phyloP scores from a whole-genome alignment of 2,113 vertebrate species.

The Corapipo altera region DNA sequence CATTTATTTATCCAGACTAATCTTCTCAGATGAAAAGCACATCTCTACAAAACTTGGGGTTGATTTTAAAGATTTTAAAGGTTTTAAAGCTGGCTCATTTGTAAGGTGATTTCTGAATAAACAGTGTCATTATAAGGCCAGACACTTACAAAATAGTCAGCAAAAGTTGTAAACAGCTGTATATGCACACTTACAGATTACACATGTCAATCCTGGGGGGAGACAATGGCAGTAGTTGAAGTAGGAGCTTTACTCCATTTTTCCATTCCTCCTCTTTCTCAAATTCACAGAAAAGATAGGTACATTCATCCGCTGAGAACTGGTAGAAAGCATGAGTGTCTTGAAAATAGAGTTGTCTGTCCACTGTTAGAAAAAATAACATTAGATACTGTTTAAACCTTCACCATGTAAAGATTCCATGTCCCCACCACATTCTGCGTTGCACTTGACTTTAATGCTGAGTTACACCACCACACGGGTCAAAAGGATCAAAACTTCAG shows the following conservation, averaged over 20 bases:
- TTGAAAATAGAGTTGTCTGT: conserved; percentile 90
- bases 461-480: not conserved
- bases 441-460: not conserved
- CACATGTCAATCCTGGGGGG: conserved; percentile 82
- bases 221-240: conserved; percentile 87
- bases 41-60: not conserved
- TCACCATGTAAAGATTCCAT: not conserved
- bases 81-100: not conserved
- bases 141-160: not conserved
- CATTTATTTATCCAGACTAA: not conserved
- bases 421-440: not conserved
- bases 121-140: not conserved
- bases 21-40: not conserved
- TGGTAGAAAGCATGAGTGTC: conserved; percentile 93
- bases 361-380: conserved; percentile 77
- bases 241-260: conserved; percentile 88
- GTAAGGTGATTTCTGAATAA: not conserved
- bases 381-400: not conserved
- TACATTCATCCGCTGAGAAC: conserved; percentile 95
- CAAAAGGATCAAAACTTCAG: not conserved
- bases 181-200: conserved; percentile 83
- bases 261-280: conserved; percentile 91
- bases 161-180: not conserved
- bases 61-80: not conserved
- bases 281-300: conserved; percentile 89